Conservation (phyloP, 2,113 vertebrate genomes). For the Odobenus rosmarus region DNA sequence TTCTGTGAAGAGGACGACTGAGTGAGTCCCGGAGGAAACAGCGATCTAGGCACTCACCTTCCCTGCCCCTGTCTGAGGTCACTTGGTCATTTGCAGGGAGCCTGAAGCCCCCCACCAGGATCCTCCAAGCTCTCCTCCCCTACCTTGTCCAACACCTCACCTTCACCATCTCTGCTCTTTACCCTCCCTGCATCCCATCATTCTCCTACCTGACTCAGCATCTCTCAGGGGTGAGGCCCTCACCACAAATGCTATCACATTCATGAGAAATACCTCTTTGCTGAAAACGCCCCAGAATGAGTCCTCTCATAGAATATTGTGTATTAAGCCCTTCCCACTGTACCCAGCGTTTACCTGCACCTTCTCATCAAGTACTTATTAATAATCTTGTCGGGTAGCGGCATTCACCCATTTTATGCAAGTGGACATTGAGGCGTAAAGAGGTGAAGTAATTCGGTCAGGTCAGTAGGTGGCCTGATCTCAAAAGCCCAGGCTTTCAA, state of each 20-base stretch:
- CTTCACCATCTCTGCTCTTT: not conserved
- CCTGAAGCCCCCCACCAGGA: not conserved
- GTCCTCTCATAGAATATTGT: not conserved
- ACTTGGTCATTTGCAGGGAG: not conserved
- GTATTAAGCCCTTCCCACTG: not conserved
- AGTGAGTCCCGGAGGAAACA: not conserved
- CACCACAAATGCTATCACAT: not conserved
- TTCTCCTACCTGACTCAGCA: not conserved
- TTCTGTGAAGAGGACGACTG: not conserved
- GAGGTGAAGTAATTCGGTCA: not conserved
- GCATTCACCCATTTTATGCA: not conserved
- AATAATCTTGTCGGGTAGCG: not conserved
- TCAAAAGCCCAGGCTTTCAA: not conserved
- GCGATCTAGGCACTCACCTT: not conserved
- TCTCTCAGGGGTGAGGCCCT: not conserved
- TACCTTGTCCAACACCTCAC: not conserved
- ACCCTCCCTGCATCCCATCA: not conserved
- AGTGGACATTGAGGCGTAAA: not conserved
- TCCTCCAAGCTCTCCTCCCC: not conserved
- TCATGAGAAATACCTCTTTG: not conserved
- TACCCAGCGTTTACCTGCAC: not conserved
- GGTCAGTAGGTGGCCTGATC: not conserved
- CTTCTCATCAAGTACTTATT: not conserved
- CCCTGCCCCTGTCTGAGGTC: not conserved
- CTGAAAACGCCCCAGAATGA: not conserved